phyloP scores from a whole-genome alignment of 2,113 vertebrate species.

The Hemiscyllium ocellatum region DNA sequence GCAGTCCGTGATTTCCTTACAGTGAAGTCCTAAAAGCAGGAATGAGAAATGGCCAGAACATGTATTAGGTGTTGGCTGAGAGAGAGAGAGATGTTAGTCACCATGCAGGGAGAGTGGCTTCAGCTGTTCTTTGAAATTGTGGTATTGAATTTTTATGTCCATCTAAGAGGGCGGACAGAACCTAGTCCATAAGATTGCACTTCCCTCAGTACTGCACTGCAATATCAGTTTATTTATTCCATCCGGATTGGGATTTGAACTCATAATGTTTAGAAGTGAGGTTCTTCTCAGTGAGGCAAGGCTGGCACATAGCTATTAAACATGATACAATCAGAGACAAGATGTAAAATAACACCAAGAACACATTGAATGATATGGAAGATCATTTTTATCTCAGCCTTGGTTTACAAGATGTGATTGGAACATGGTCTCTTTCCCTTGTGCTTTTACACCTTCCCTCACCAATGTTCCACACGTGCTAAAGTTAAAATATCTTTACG shows the following conservation, averaged over 20 bases:
- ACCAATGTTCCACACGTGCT: neutral
- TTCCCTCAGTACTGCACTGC: neutral
- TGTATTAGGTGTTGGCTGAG: neutral
- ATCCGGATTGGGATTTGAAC: neutral
- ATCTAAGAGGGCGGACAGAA: neutral
- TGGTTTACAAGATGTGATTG: neutral
- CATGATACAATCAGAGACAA: neutral
- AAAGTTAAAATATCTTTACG: neutral
- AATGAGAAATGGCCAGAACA: neutral
- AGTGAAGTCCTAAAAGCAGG: neutral
- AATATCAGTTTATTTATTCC: neutral
- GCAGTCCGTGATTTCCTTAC: neutral
- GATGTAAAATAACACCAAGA: neutral
- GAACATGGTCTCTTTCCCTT: neutral
- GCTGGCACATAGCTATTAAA: neutral
- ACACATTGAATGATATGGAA: neutral
- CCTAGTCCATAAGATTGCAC: neutral
- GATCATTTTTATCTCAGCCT: neutral
- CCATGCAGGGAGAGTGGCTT: neutral
- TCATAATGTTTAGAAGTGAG: neutral
- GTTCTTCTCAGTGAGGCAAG: neutral
- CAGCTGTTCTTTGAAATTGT: neutral
- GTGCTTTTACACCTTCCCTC: neutral
- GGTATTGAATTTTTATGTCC: neutral
- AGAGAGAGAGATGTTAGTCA: neutral